A percentile compares a stretch with the other conserved stretches of the same genome.
phyloP scores from a whole-genome alignment of 2,113 vertebrate genomes.

The Melanocharis versteri region DNA sequence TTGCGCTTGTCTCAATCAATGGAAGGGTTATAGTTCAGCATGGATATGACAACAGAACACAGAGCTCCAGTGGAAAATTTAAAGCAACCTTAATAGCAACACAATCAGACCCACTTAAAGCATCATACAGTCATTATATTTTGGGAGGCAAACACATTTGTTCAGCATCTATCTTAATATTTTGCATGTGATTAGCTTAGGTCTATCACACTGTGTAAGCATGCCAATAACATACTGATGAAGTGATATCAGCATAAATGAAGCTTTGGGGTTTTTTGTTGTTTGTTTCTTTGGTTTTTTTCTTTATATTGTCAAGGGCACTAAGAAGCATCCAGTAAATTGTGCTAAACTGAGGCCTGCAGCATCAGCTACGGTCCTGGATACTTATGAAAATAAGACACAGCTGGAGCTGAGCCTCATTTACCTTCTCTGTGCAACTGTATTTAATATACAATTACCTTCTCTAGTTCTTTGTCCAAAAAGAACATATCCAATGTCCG shows the following conservation, averaged over 20 bases:
- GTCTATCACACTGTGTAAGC: neutral
- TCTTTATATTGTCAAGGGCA: neutral
- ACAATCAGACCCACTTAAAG: slow-evolving; percentile 22
- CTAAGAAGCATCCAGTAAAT: neutral
- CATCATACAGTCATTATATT: neutral
- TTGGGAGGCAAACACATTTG: slow-evolving; percentile 21
- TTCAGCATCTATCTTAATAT: slow-evolving; percentile 15
- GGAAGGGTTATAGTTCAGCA: neutral
- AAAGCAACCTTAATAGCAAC: neutral
- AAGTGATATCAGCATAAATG: neutral
- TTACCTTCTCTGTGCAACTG: neutral
- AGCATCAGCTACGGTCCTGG: neutral
- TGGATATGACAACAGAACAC: neutral
- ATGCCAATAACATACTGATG: neutral
- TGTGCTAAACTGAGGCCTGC: neutral
- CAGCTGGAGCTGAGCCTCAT: neutral
- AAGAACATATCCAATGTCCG: neutral
- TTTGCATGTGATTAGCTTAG: slow-evolving; percentile 38
- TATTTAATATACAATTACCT: neutral
- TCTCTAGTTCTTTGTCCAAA: neutral
- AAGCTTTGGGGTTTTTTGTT: neutral
- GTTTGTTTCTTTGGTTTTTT: neutral
- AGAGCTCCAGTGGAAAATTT: neutral
- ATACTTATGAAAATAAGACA: neutral
- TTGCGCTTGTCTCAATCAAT: neutral